Base-by-base conservation (phyloP, 2,888 invertebrate genomes). In the Dascillus cervinus region DNA sequence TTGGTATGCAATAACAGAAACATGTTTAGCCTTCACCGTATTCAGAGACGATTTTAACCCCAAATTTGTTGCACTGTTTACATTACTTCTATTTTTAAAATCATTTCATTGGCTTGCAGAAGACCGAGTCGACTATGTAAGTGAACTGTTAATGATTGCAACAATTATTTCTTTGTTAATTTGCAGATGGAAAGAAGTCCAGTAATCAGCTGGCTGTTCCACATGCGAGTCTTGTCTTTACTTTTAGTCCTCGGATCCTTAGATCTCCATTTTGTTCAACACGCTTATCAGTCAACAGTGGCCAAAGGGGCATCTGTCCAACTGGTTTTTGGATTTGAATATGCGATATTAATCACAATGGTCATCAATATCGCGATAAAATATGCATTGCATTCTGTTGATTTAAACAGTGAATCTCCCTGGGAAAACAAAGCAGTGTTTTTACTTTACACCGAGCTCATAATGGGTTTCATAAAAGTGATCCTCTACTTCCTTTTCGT, bases 371-470 rank as follows among this genome's bases (percentile, higher is more conserved):
- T 94, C 37, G 74, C 84, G 26, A 87, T 96, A 43, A 98, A 99
- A 60, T 92, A 94, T 59, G 69, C 83, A 12, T 67, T 89, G 3
- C 94, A 95, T 61, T 80, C 87, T 2, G 79, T 91, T 37, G 94
- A 95, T 58, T 73, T 92, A 3, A 82, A 85, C 55, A 85, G 84
- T 66, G 94, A 97, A 57, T 89, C 87, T 22, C 96, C 96, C 0
- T 99, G 98, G 98, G 98, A 99, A 63, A 94, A 91, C 63, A 99
- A 99, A 66, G 96, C 97, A 5, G 95, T 97, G 0, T 97, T 94
- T 55, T 69, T 99, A 20, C 71, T 99, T 2, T 97, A 98, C 60
- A 90, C 95, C 0, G 98, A 99, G 66, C 72, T 99, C 33, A 77
- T 94, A 19, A 90, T 97, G 69, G 96, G 96, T 40, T 71, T 84